Evolutionary conservation across 2,113 vertebrate genomes (phyloP).

Genomic region (Dinomys branickii): DNA sequence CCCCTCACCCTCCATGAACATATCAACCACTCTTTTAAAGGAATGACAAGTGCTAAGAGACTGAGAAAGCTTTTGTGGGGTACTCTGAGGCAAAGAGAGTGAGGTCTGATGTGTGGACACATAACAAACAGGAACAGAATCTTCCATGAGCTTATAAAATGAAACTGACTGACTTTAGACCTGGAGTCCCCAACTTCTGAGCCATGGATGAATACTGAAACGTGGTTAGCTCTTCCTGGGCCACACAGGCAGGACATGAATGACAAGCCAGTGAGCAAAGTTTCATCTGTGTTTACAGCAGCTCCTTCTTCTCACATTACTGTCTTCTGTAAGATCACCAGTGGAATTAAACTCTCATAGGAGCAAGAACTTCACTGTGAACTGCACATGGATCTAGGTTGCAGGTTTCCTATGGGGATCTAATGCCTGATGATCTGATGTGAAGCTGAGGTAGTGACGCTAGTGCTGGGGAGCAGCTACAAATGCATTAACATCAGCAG

Average conservation of each 20-base stretch:
- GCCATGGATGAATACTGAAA: neutral
- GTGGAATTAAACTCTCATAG: neutral
- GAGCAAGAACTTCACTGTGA: neutral
- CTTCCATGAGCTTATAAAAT: neutral
- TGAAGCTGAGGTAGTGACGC: neutral
- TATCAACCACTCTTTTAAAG: neutral
- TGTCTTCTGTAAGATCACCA: neutral
- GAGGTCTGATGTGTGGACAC: neutral
- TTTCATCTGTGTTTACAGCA: neutral
- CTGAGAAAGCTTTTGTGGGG: neutral
- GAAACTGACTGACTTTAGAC: neutral
- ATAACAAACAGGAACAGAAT: neutral
- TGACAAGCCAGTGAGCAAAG: neutral
- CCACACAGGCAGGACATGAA: neutral
- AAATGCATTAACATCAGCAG: neutral
- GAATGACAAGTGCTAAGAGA: neutral
- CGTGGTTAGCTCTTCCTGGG: neutral
- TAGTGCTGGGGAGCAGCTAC: neutral
- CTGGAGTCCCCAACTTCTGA: neutral
- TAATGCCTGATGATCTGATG: neutral
- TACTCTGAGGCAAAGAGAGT: neutral
- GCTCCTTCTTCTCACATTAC: neutral
- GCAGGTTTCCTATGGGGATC: neutral
- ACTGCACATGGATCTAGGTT: neutral
- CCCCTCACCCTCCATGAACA: neutral